Conservation (phyloP, 2,888 invertebrate genomes). For the Chloromyia formosa region DNA sequence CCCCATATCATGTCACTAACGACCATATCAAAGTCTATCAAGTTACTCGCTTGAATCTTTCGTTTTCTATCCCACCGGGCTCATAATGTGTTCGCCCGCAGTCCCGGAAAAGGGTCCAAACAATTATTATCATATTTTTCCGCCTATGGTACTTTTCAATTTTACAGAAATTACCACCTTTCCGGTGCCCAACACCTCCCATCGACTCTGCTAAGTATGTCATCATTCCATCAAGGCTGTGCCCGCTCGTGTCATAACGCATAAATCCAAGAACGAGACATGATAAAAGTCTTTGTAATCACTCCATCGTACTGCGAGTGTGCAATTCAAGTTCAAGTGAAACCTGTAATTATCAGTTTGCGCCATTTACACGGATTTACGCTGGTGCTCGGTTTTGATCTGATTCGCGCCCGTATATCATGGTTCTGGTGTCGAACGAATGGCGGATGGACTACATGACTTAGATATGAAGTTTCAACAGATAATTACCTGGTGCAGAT, state of each 20-base stretch:
- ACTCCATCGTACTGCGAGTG: too few species aligned
- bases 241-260: conserved; percentile 11
- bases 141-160: too few species aligned
- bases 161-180: conserved; percentile 8
- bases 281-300: background rate
- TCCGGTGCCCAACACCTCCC: background rate
- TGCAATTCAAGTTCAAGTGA: background rate
- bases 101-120: too few species aligned
- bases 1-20: background rate
- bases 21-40: background rate
- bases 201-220: conserved; percentile 27
- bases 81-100: too few species aligned
- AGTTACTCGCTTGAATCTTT: conserved; percentile 27
- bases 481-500: conserved; percentile 15
- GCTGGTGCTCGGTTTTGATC: background rate
- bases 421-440: background rate
- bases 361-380: conserved; percentile 6
- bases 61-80: background rate
- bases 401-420: conserved; percentile 17
- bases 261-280: conserved; percentile 14
- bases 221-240: conserved; percentile 36
- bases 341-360: conserved; percentile 31
- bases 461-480: background rate
- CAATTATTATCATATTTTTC: too few species aligned
- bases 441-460: conserved; percentile 2